phyloP scores from a whole-genome alignment of 1,140 invertebrate species.

The Nilaparvata lugens region DNA sequence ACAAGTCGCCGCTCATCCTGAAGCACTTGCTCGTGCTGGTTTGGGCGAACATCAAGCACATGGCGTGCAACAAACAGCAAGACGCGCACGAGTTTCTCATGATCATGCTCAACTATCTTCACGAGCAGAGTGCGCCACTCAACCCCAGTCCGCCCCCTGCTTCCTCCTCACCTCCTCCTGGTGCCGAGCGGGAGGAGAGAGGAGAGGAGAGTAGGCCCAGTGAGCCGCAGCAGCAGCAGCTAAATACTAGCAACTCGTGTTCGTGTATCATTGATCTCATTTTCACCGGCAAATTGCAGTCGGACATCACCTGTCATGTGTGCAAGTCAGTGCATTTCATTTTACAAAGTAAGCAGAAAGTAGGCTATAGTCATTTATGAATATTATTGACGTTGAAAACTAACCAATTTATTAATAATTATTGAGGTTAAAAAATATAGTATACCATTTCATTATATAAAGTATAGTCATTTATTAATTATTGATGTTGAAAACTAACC shows the following conservation, averaged over 20 bases:
- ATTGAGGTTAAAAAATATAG: too few relatives aligned
- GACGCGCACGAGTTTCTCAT: slow-evolving; percentile 99
- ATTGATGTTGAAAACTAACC: too few relatives aligned
- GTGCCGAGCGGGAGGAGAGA: slow-evolving; percentile 15
- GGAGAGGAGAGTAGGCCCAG: too few relatives aligned
- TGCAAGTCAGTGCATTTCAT: slow-evolving; percentile 85
- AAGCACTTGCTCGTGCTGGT: slow-evolving; percentile 85
- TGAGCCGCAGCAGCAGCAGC: background rate
- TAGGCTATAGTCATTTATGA: too few relatives aligned
- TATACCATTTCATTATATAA: too few relatives aligned
- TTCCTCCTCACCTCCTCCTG: background rate
- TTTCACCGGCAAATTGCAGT: slow-evolving; percentile 92
- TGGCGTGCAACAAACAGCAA: slow-evolving; percentile 95
- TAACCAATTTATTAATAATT: too few relatives aligned
- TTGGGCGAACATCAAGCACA: slow-evolving; percentile 91
- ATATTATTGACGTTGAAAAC: too few relatives aligned
- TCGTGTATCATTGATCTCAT: slow-evolving; percentile 97
- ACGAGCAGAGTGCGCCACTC: slow-evolving; percentile 57
- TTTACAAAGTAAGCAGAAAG: too few relatives aligned
- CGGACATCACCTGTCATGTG: slow-evolving; percentile 90
- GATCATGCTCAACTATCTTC: slow-evolving; percentile 84
- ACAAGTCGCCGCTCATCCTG: slow-evolving; percentile 75
- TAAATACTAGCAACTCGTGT: slow-evolving; percentile 60
- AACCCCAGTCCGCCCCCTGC: slow-evolving; percentile 23
- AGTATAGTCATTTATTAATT: too few relatives aligned